Percentiles rank a stretch among this genome's conserved stretches.
These are phyloP conservation scores for Plusia festucae DNA, from an alignment of 2,888 invertebrate genomes.

Conservation along the genomic window DNA sequence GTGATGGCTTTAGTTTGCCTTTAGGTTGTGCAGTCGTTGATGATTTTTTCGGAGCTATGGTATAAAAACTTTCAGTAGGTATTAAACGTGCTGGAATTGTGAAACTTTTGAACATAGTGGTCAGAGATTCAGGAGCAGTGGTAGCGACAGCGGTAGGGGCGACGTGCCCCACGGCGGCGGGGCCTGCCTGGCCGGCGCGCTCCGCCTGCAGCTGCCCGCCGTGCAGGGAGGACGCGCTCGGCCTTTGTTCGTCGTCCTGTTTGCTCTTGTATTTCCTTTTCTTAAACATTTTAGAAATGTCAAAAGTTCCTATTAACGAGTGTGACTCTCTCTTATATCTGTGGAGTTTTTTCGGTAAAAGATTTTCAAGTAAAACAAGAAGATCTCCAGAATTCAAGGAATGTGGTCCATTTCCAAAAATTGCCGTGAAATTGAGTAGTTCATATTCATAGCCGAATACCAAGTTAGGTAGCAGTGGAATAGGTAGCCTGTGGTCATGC, in stretches of 20 bases:
- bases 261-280: conserved; percentile 64
- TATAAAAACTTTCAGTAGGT: conserved; percentile 39
- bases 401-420: conserved; percentile 11
- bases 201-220: conserved; percentile 23
- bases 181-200: no score
- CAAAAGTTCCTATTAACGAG: conserved; percentile 78
- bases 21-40: conserved; percentile 24
- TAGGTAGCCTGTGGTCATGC: conserved; percentile 11
- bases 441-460: conserved; percentile 29
- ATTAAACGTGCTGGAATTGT: conserved; percentile 38
- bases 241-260: conserved; percentile 41
- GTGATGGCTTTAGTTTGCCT: conserved; percentile 34
- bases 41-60: neutral
- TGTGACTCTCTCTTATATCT: conserved; percentile 67
- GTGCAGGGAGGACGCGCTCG: conserved; percentile 67
- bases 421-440: conserved; percentile 29
- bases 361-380: conserved; percentile 22
- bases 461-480: neutral
- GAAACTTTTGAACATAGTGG: conserved; percentile 9
- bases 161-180: neutral
- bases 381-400: conserved; percentile 11
- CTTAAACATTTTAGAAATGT: conserved; percentile 76
- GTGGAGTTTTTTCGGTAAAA: conserved; percentile 15
- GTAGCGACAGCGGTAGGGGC: neutral
- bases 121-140: neutral